Base-by-base conservation (phyloP, 2,797 vertebrate species). In the Chiloscyllium punctatum region DNA sequence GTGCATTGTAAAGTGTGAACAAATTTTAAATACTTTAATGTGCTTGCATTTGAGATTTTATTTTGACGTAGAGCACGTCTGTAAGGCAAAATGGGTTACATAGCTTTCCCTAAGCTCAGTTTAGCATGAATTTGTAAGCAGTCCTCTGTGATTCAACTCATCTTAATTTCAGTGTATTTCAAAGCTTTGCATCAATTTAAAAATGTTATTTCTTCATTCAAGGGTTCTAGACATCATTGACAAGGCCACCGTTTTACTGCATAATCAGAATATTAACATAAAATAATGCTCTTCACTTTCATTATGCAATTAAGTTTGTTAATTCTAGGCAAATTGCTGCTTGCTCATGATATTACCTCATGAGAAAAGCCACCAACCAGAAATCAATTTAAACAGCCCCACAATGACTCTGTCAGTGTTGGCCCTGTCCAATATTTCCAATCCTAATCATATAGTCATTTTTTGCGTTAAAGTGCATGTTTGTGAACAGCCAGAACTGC, bases 321-420 rank as follows among this genome's bases (percentile, higher is more conserved):
- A 92, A 68, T 68, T 92, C 4, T 57, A 8, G 57, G 57, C 6
- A 11, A 57, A 8, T 92, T 57, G 72, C 72, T n/a, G 30, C 5
- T 92, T 66, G 25, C 33, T 92, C 90, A 6, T 57, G 33, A 33
- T 21, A 92, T 57, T n/a, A 16, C 33, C 57, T 18, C 18, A 33
- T 66, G 53, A 92, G 33, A 68, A 66, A 92, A 68, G 62, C 4
- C 90, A 92, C 90, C 90, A 51, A 92, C 68, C 90, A 92, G 33
- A 92, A 92, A 92, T 92, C 18, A n/a, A 66, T 92, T 33, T n/a
- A 68, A 92, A 16, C 18, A 87, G 21, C 48, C 48, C 37, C 23
- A 51, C 42, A 87, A 53, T 87, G 84, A 82, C 82, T 51, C 82
- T 0, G 5, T 37, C 18, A 15, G 79, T 42, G 16, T 16, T 82